Evolutionary conservation across 2,888 invertebrate species (phyloP).

Genomic region (Leptopilina drosophilae): DNA sequence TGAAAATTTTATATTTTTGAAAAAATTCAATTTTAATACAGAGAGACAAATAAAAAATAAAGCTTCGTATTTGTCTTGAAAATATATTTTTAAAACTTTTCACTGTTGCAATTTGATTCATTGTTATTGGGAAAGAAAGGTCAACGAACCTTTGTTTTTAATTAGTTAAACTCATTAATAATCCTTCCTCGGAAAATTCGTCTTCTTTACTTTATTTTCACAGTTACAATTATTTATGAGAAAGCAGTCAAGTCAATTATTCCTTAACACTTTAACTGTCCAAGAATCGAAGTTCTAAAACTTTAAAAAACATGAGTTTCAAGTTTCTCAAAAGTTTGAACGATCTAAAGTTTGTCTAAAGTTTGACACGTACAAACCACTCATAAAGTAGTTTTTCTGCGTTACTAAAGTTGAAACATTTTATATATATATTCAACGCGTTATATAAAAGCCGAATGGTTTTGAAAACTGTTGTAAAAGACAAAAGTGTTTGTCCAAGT

Average conservation of each 20-base stretch:
- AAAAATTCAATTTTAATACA: no score
- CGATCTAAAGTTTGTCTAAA: conserved; percentile 16
- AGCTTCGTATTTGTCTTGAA: no score
- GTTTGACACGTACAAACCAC: conserved; percentile 17
- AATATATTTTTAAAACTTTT: no score
- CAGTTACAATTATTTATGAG: conserved; percentile 1
- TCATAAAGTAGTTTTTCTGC: conserved; percentile 15
- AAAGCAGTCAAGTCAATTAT: not conserved
- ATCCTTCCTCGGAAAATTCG: no score
- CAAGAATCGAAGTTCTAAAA: conserved; percentile 6
- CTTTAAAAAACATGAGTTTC: conserved; percentile 5
- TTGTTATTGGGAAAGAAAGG: no score
- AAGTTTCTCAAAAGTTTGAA: conserved; percentile 1
- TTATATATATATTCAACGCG: not conserved
- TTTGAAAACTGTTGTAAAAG: conserved; percentile 6
- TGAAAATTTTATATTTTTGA: no score
- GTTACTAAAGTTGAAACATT: conserved; percentile 19
- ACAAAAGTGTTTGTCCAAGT: conserved; percentile 9
- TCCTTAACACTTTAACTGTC: conserved; percentile 9
- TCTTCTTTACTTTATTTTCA: not conserved
- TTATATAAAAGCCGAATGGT: conserved; percentile 1
- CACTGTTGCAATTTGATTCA: no score
- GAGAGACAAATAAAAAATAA: no score
- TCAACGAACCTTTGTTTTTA: no score
- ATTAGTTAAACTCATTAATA: no score